Percentiles rank a stretch among this genome's conserved stretches.
Conservation (phyloP, 1,140 invertebrate genomes). For the Panulirus ornatus region DNA sequence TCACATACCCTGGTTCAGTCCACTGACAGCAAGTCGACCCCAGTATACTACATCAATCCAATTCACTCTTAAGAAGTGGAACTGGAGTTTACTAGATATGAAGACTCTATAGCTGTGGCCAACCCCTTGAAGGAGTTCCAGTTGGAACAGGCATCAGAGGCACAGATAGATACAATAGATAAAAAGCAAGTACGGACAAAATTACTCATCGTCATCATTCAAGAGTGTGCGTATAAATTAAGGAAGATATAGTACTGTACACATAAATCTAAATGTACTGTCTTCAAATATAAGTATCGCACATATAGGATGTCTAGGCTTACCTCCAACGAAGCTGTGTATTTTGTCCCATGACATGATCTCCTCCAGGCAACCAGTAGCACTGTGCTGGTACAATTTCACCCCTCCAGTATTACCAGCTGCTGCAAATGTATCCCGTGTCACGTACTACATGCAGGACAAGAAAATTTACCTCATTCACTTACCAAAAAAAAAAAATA, state of each 20-base stretch:
- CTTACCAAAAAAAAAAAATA: not conserved
- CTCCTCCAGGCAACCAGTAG: constrained; percentile 4
- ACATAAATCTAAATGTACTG: not conserved
- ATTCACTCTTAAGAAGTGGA: too few species aligned
- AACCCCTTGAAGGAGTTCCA: too few species aligned
- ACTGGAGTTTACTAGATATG: too few species aligned
- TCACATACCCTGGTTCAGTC: too few species aligned
- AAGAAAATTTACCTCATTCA: not conserved
- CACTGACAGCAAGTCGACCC: too few species aligned
- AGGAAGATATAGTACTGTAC: not conserved
- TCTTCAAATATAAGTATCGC: not conserved
- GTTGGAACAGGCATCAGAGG: too few species aligned
- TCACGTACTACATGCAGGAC: constrained; percentile 54
- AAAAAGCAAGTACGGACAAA: not conserved
- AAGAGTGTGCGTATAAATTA: not conserved
- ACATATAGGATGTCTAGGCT: not conserved
- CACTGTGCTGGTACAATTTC: constrained; percentile 50
- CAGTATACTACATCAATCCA: too few species aligned
- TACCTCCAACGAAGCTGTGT: constrained; percentile 56
- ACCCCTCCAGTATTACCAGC: constrained; percentile 48
- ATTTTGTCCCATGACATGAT: constrained; percentile 44
- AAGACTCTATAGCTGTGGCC: too few species aligned
- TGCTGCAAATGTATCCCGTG: constrained; percentile 39
- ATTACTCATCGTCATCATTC: not conserved
- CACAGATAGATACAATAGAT: not conserved